These are phyloP conservation scores for Periplaneta americana DNA, from an alignment of 1,140 invertebrate genomes.

Conservation along the genomic window DNA sequence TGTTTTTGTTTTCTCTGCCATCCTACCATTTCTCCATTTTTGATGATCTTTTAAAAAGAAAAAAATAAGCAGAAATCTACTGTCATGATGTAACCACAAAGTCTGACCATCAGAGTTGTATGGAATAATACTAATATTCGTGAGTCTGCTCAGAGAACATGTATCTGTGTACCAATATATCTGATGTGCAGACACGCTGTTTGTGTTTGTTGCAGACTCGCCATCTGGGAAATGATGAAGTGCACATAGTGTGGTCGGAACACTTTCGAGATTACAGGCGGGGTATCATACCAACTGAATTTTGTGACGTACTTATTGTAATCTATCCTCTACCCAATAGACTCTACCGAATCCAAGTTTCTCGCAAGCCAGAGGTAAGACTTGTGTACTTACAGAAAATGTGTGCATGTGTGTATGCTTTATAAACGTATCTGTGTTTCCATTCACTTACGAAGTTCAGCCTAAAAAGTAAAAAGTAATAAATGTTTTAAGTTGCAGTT, in stretches of 20 bases:
- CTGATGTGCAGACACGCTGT: not conserved
- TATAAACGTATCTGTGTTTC: too few species aligned
- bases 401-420: too few species aligned
- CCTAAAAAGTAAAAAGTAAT: too few species aligned
- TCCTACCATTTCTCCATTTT: too few species aligned
- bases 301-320: slow-evolving; percentile 97
- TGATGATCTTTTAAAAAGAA: too few species aligned
- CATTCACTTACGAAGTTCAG: too few species aligned
- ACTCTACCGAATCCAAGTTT: slow-evolving; percentile 76
- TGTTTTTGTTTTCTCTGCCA: too few species aligned
- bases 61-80: too few species aligned
- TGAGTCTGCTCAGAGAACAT: too few species aligned
- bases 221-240: slow-evolving; percentile 97
- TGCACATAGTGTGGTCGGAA: slow-evolving; percentile 99
- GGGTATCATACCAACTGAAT: slow-evolving; percentile 97
- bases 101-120: slow-evolving; percentile 1
- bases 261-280: slow-evolving; percentile 91
- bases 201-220: slow-evolving; percentile 56
- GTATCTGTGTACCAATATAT: not conserved
- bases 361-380: slow-evolving; percentile 77
- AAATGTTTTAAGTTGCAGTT: too few species aligned
- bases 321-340: slow-evolving; percentile 88
- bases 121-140: slow-evolving; percentile 5
- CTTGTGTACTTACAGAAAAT: too few species aligned
- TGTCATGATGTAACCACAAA: too few species aligned